Base-by-base conservation (phyloP, 2,888 invertebrate species). In the Sphinx pinastri region DNA sequence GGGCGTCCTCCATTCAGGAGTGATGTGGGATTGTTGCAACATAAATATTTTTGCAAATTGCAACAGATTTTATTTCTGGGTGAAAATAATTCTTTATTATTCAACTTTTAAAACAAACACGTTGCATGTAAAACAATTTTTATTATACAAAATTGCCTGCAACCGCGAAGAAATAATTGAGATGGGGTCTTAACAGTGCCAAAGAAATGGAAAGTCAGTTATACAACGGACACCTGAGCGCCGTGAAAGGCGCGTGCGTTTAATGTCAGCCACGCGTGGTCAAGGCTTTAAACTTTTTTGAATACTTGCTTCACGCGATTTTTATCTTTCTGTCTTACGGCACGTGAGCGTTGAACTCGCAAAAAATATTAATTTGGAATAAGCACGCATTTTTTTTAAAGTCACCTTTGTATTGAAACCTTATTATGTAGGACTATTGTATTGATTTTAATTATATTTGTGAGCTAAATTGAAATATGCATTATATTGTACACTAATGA, bases 191-290 rank as follows among this genome's bases (percentile, higher is more conserved):
- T 73, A 77, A 79, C 76, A 73, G 70, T 73, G 70, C 75, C 76
- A 84, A 90, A 90, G 91, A 91, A 93, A 92, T 91, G 92, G 93
- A 93, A 93, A 94, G 93, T 92, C 79, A 84, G 92, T 92, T 93
- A 93, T 93, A 92, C 92, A 93, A 93, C 90, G 84, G 76, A 83
- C 89, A 93, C 92, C 88, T 92, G 90, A 92, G 84, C 82, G 86
- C 86, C 90, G 93, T 93, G 93, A 94, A 94, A 94, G 94, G 93
- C 90, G 82, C 82, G 82, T 84, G 79, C 74, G 78, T 81, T 81
- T 93, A 92, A 93, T 93, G 93, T 92, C 93, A 92, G 91, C 83
- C 81, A 80, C 78, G 85, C 88, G 92, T 93, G 93, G 93, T 93
- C 93, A 94, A 93, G 94, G 93, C 91, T 91, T 87, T 79, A 84